A percentile compares a stretch with the other conserved stretches of the same genome.
Evolutionary conservation across 1,140 invertebrate genomes (phyloP).

Genomic region (Eriosoma lanigerum): DNA sequence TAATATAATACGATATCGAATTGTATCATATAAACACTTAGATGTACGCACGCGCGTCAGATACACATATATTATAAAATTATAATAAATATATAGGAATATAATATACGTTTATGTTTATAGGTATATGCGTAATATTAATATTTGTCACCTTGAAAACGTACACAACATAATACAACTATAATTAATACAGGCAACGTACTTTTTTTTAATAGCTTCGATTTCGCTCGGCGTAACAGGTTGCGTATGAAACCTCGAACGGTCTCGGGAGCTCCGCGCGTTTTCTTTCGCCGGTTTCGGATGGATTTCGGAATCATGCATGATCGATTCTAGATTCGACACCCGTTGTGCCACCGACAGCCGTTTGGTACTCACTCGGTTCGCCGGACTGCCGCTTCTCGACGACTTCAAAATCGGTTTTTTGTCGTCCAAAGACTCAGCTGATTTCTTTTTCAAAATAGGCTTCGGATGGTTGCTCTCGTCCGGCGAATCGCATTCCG

Average conservation of each 20-base stretch:
- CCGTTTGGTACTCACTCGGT: background rate
- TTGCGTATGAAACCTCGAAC: conserved; percentile 63
- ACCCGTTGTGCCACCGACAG: conserved; percentile 55
- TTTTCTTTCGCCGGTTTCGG: conserved; percentile 17
- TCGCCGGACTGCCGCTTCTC: background rate
- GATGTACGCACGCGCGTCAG: background rate
- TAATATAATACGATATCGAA: too few relatives aligned
- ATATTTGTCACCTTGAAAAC: conserved; percentile 33
- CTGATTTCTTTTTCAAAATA: conserved; percentile 21
- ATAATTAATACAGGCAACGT: conserved; percentile 29
- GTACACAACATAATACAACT: background rate
- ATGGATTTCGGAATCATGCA: background rate
- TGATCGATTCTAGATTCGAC: conserved; percentile 53
- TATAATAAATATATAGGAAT: too few relatives aligned
- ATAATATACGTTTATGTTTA: background rate
- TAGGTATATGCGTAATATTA: conserved; percentile 55
- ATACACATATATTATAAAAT: too few relatives aligned
- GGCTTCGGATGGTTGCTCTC: background rate
- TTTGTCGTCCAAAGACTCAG: background rate
- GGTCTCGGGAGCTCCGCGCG: background rate
- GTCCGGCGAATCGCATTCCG: background rate
- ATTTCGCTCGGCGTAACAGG: conserved; percentile 69
- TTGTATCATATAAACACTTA: background rate
- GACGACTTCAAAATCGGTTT: conserved; percentile 9
- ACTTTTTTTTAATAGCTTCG: conserved; percentile 62